Conservation (phyloP, 2,797 vertebrate genomes). For the Dermochelys coriacea region DNA sequence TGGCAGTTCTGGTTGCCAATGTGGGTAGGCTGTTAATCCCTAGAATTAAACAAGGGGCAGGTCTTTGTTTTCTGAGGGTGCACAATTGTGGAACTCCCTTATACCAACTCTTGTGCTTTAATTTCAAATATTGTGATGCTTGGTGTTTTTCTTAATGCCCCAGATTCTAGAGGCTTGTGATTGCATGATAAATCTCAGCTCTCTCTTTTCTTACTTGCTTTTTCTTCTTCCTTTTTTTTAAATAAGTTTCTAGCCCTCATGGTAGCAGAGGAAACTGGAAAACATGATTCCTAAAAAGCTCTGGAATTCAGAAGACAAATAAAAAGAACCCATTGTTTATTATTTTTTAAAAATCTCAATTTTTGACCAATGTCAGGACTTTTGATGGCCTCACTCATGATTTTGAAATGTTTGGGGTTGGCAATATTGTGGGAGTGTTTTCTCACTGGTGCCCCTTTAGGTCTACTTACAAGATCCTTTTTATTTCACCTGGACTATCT, state of each 20-base stretch:
- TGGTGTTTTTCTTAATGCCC: background rate
- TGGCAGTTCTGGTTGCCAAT: background rate
- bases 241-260: background rate
- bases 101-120: background rate
- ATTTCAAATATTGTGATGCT: background rate
- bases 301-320: background rate
- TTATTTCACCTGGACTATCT: background rate
- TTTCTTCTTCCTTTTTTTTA: background rate
- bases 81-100: background rate
- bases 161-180: background rate
- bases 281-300: background rate
- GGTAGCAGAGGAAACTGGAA: background rate
- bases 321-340: background rate
- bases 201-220: background rate
- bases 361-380: background rate
- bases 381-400: background rate
- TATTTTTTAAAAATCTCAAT: background rate
- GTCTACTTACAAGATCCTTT: background rate
- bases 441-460: background rate
- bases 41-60: background rate
- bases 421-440: background rate
- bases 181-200: background rate
- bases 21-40: accelerated
- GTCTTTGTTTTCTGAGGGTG: background rate
- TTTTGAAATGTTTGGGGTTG: background rate